These are phyloP conservation scores for Ovis aries DNA, from an alignment of 2,113 vertebrate genomes.

Conservation along the genomic window ARS-UI_Ramb_v3.0 NC_056065.1:61966001-61966500, in stretches of 20 bases:
- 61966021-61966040: not conserved
- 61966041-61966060: not conserved
- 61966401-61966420: not conserved
- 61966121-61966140: not conserved
- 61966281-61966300: not conserved
- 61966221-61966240: not conserved
- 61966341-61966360: not conserved
- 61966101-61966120: not conserved
- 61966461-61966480: not conserved
- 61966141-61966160: not conserved
- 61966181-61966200: not conserved
- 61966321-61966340: not conserved
- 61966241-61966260: not conserved
- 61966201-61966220: not conserved
- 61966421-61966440: not conserved
- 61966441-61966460: not conserved
- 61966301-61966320: not conserved
- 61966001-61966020: not conserved
- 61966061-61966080: fast-evolving
- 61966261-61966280: not conserved
- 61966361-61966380: not conserved
- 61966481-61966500: not conserved
- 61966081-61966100: not conserved
- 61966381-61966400: not conserved
- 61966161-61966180: not conserved